Evolutionary conservation across 2,888 invertebrate species (phyloP), one percentile per base, ranked within the genome.

Genomic region (Metalampra italica): DNA sequence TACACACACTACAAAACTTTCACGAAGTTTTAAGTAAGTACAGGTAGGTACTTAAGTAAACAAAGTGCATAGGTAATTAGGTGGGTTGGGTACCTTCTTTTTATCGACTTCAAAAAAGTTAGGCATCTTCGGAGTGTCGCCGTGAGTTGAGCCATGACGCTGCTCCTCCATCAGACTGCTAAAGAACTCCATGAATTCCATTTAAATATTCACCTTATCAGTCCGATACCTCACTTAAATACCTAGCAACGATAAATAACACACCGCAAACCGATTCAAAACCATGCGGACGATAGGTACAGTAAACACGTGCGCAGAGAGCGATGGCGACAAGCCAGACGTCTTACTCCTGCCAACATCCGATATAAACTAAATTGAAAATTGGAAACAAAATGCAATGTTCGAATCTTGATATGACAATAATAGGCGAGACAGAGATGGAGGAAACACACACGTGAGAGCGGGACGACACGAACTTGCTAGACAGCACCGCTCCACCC

Each of bases 301-400:
- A 22, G 5, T 22, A 22, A 69, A 70, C 86, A 86, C 84, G 87
- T 85, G 86, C 70, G 62, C 71, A 63, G 60, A 62, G 72, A 69
- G 63, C 72, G 67, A 75, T 78, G 82, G 81, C 80, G 72, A 62
- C 54, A 69, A 69, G 83, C 82, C 83, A 82, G 79, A 86, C 87
- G 87, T 86, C 78, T 79, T 82, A 51, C 83, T 76, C 78, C 78
- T 78, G 81, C 84, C 85, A 84, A 85, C 83, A 85, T 85, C 83
- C 79, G 79, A 88, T 87, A 87, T 88, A 80, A 88, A 89, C 88
- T 89, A 88, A 89, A 88, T 89, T 83, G 82, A 87, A 88, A 87
- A 86, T 88, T 85, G 82, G 82, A 85, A 86, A 86, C 85, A 86
- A 87, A 86, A 86, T 86, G 86, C 83, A 84, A 86, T 85, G 82